phyloP scores from a whole-genome alignment of 2,888 invertebrate species.

The Spodoptera exigua region DNA sequence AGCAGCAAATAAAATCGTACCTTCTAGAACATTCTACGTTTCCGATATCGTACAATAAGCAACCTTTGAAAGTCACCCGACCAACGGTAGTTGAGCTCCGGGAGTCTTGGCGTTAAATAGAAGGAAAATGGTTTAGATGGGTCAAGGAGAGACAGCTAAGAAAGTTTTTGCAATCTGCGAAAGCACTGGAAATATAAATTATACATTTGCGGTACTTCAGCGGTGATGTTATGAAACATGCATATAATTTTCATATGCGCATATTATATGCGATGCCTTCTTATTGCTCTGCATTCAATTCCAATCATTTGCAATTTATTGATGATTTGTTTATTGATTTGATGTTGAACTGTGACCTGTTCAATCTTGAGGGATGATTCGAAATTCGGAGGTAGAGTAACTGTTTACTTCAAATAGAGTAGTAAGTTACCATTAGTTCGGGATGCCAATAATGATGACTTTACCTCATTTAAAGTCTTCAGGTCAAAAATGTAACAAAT shows the following conservation, averaged over 20 bases:
- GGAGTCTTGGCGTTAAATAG: neutral
- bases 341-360: neutral
- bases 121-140: neutral
- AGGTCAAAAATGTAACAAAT: too few species aligned
- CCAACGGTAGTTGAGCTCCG: slow-evolving; percentile 43
- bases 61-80: slow-evolving; percentile 58
- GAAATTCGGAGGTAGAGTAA: too few species aligned
- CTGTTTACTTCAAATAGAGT: too few species aligned
- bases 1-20: slow-evolving; percentile 42
- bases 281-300: slow-evolving; percentile 1
- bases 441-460: too few species aligned
- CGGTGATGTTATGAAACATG: slow-evolving; percentile 16
- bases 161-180: slow-evolving; percentile 5
- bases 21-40: slow-evolving; percentile 59
- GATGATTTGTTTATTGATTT: neutral
- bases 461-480: too few species aligned
- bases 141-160: slow-evolving; percentile 14
- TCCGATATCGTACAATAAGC: slow-evolving; percentile 63
- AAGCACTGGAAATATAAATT: slow-evolving; percentile 5
- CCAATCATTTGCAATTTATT: slow-evolving; percentile 3
- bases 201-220: slow-evolving; percentile 8
- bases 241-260: slow-evolving; percentile 5
- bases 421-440: too few species aligned
- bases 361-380: neutral
- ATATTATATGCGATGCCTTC: neutral